Percentiles rank a stretch among this genome's conserved stretches.
phyloP scores from a whole-genome alignment of 2,113 vertebrate species.

The Taxidea taxus region DNA sequence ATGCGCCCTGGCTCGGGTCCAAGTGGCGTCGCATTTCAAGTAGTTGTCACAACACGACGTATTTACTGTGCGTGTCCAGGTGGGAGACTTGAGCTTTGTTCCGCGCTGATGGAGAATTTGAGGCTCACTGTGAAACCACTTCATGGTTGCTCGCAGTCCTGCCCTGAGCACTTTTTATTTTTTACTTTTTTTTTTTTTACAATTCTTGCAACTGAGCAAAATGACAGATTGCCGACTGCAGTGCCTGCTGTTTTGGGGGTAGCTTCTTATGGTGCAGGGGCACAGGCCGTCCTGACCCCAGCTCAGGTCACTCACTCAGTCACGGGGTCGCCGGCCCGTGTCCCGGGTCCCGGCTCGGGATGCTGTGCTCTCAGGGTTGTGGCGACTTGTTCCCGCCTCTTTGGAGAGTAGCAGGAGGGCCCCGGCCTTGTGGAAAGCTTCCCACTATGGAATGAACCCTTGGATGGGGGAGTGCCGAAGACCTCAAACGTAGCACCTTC shows the following conservation, averaged over 20 bases:
- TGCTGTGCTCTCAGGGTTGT: not conserved
- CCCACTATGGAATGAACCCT: not conserved
- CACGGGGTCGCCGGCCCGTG: not conserved
- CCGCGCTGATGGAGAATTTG: not conserved
- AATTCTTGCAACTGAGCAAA: not conserved
- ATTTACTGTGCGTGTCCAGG: not conserved
- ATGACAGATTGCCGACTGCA: not conserved
- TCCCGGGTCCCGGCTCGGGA: not conserved
- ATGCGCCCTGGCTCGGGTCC: not conserved
- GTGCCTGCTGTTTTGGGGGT: not conserved
- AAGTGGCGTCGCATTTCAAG: not conserved
- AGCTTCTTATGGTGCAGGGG: not conserved
- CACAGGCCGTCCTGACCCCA: not conserved
- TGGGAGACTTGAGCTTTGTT: not conserved
- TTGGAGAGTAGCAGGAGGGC: not conserved
- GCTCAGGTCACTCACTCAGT: not conserved
- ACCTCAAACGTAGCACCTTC: not conserved
- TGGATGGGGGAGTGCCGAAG: rapidly evolving
- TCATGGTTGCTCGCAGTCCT: not conserved
- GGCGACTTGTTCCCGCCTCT: not conserved
- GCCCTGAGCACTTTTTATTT: not conserved
- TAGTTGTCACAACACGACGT: not conserved
- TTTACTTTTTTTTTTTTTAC: not conserved
- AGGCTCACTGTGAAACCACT: not conserved
- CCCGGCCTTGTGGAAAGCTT: not conserved